Evolutionary conservation across 1,140 invertebrate genomes (phyloP).

Genomic region (Trialeurodes vaporariorum): DNA sequence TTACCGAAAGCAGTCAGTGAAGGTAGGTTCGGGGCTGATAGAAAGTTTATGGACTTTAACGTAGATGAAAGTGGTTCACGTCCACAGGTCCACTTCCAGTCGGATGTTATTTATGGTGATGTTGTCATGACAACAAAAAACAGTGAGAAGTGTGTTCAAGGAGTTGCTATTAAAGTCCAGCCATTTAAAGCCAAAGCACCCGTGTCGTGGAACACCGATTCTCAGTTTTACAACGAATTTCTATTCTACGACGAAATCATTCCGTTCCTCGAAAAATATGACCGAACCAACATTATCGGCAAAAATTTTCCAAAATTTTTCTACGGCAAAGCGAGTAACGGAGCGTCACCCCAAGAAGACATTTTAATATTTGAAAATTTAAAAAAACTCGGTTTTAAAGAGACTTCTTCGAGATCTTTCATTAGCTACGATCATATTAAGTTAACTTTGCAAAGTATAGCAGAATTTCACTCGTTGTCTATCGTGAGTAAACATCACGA

Average conservation of each 20-base stretch:
- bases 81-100: too few species aligned
- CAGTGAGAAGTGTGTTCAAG: neutral
- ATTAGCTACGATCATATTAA: constrained; percentile 25
- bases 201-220: too few species aligned
- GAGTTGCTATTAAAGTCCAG: neutral
- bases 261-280: constrained; percentile 12
- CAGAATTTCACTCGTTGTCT: neutral
- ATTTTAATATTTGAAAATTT: constrained; percentile 32
- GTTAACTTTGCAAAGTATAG: neutral
- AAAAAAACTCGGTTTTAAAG: constrained; percentile 14
- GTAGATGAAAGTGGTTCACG: too few species aligned
- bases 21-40: too few species aligned
- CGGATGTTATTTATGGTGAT: neutral
- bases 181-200: too few species aligned
- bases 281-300: neutral
- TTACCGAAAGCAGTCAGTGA: too few species aligned
- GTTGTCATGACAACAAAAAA: neutral
- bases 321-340: constrained; percentile 17
- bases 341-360: constrained; percentile 10
- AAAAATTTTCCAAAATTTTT: constrained; percentile 15
- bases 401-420: constrained; percentile 4
- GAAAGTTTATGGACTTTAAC: too few species aligned
- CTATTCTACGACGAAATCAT: constrained; percentile 18
- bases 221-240: constrained; percentile 21
- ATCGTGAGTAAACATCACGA: neutral